Evolutionary conservation across 1,140 invertebrate species (phyloP).

Genomic region (Tetraneura akinire): DNA sequence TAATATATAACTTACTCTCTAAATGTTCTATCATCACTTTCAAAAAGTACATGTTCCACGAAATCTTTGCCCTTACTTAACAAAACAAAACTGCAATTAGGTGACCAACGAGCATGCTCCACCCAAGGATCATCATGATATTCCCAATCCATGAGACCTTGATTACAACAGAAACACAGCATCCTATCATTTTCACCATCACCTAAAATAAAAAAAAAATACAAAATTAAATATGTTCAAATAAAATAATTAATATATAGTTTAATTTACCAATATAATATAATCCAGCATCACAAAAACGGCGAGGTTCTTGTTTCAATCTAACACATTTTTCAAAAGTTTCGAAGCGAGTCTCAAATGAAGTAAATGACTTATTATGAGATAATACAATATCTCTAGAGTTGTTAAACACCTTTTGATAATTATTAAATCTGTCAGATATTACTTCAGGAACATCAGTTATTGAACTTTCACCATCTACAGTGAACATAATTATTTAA

Average conservation of each 20-base stretch:
- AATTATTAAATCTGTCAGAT: background rate
- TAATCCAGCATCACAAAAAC: constrained; percentile 83
- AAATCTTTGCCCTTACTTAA: constrained; percentile 74
- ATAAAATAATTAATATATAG: background rate
- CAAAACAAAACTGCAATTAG: constrained; percentile 73
- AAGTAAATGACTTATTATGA: constrained; percentile 57
- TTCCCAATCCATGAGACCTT: constrained; percentile 87
- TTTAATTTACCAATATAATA: constrained; percentile 77
- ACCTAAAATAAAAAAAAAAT: constrained; percentile 56
- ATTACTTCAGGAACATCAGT: background rate
- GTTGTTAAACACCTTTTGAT: background rate
- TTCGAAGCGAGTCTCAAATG: constrained; percentile 67
- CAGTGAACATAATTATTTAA: no score
- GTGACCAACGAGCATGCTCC: constrained; percentile 84
- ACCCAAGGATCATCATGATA: constrained; percentile 82
- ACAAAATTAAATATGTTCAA: background rate
- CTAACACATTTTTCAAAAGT: constrained; percentile 76
- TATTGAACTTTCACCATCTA: no score
- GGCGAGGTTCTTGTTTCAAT: constrained; percentile 72
- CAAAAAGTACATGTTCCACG: constrained; percentile 60
- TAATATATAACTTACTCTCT: no score
- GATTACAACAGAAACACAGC: constrained; percentile 82
- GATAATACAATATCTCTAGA: background rate
- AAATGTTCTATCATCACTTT: no score
- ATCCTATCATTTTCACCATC: constrained; percentile 73